Conservation (phyloP, 2,113 vertebrate genomes). For the Mastomys natalensis region DNA sequence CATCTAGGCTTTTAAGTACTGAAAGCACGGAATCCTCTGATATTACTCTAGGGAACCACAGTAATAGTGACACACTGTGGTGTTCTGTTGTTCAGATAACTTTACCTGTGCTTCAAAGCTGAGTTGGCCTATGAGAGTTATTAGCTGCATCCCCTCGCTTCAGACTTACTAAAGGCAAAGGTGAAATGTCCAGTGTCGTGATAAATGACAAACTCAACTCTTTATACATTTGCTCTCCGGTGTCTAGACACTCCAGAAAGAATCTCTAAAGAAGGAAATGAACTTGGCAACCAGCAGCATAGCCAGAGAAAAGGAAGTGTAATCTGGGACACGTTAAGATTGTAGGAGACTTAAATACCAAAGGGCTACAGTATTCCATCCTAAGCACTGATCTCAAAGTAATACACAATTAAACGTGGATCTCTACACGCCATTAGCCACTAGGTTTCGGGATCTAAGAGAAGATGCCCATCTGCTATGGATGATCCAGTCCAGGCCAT, state of each 20-base stretch:
- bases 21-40: not conserved
- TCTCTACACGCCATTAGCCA: not conserved
- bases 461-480: not conserved
- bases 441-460: not conserved
- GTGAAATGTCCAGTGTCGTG: not conserved
- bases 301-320: not conserved
- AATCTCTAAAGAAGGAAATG: not conserved
- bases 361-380: not conserved
- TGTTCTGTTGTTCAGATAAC: not conserved
- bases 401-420: not conserved
- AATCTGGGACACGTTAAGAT: not conserved
- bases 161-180: not conserved
- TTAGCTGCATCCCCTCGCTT: not conserved
- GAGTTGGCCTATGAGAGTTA: not conserved
- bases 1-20: not conserved
- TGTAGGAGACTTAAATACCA: not conserved
- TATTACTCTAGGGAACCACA: not conserved
- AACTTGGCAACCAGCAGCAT: not conserved
- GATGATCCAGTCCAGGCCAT: not conserved
- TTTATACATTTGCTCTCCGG: not conserved
- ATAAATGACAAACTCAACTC: not conserved
- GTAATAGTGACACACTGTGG: not conserved
- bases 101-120: not conserved
- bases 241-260: conserved; percentile 16
- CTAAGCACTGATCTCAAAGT: not conserved